Percentiles rank a stretch among this genome's conserved stretches.
Evolutionary conservation across 2,888 invertebrate genomes (phyloP).

Genomic region (Amiota minor): DNA sequence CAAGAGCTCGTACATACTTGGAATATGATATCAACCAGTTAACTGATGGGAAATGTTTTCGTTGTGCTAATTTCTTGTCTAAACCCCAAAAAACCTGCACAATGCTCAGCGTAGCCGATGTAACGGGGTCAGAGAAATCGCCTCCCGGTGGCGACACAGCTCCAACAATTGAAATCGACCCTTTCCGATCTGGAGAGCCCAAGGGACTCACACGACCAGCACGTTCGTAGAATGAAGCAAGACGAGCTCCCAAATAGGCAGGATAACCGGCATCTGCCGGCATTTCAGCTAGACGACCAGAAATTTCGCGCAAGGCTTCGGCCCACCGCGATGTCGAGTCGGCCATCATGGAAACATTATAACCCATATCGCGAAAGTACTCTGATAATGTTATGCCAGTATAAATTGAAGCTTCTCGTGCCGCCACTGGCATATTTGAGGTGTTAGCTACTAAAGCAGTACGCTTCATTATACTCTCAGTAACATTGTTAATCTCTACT

Average conservation of each 20-base stretch:
- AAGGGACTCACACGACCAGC: constrained; percentile 96
- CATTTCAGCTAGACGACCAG: constrained; percentile 95
- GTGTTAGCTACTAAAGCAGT: constrained; percentile 99
- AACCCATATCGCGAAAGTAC: constrained; percentile 98
- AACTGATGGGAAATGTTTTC: constrained; percentile 99
- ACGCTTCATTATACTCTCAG: constrained; percentile 99
- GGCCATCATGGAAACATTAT: constrained; percentile 99
- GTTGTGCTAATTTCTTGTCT: constrained; percentile 97
- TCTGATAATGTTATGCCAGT: constrained; percentile 99
- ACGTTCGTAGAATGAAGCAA: constrained; percentile 98
- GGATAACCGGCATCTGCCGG: constrained; percentile 98
- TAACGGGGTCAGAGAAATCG: constrained; percentile 99
- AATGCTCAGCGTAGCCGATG: constrained; percentile 97
- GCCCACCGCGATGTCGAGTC: constrained; percentile 99
- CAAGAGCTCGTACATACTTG: constrained; percentile 97
- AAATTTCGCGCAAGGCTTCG: constrained; percentile 98
- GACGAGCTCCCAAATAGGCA: constrained; percentile 95
- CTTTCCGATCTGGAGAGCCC: constrained; percentile 97
- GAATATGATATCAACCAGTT: constrained; percentile 99
- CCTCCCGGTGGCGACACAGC: constrained; percentile 99
- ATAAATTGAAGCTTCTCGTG: constrained; percentile 99
- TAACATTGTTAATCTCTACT: constrained; percentile 94
- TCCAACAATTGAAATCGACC: constrained; percentile 98
- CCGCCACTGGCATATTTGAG: constrained; percentile 99
- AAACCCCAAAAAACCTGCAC: constrained; percentile 99